These are phyloP conservation scores for Acrossocheilus wenchowensis DNA, from an alignment of 2,797 vertebrate genomes.

Conservation along the genomic window DNA sequence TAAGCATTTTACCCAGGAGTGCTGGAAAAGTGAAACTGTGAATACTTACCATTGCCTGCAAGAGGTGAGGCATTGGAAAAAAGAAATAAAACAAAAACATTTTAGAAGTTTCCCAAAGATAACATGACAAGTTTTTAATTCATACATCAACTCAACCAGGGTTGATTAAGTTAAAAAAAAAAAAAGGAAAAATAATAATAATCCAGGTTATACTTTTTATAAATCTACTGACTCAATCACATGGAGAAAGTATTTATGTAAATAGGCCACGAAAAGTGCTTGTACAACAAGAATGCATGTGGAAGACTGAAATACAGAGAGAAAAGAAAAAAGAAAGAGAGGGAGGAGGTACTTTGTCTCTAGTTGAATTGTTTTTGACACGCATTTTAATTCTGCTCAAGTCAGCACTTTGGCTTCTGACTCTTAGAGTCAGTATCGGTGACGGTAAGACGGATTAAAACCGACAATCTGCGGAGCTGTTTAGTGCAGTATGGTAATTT, in stretches of 20 bases:
- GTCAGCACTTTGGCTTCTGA: slow-evolving; percentile 31
- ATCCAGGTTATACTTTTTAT: background rate
- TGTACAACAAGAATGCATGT: background rate
- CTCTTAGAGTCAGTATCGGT: background rate
- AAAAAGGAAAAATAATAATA: background rate
- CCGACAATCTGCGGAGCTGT: slow-evolving; percentile 56
- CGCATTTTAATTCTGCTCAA: slow-evolving; percentile 38
- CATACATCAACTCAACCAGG: background rate
- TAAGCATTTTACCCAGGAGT: background rate
- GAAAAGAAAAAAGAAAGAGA: background rate
- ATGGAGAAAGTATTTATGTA: slow-evolving; percentile 15
- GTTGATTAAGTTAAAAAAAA: background rate
- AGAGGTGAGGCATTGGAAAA: background rate
- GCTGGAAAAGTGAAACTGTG: background rate
- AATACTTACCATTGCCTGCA: slow-evolving; percentile 60
- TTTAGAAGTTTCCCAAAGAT: background rate
- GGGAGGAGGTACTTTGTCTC: slow-evolving; percentile 32
- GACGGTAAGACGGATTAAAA: slow-evolving; percentile 60
- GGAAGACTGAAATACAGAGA: slow-evolving; percentile 27
- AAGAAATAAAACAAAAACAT: background rate
- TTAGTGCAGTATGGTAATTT: slow-evolving; percentile 53
- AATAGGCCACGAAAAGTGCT: background rate
- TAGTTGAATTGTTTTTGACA: slow-evolving; percentile 47
- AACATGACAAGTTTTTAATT: background rate
- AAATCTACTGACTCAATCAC: background rate